These are phyloP conservation scores for Hippocampus kuda DNA, from an alignment of 2,797 vertebrate genomes.

Conservation along the genomic window DNA sequence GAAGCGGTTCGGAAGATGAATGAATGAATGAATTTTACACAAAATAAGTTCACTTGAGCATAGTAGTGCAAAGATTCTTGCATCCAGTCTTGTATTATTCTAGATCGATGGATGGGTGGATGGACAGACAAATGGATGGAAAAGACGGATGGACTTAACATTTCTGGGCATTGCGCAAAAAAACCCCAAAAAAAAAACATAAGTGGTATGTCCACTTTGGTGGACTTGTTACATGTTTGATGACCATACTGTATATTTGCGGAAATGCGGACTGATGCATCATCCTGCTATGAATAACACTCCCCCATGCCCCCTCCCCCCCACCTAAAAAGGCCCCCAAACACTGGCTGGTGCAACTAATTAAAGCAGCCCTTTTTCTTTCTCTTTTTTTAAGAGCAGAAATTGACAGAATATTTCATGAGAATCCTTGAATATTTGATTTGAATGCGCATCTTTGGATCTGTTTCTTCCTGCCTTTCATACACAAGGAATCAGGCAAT, in stretches of 20 bases:
- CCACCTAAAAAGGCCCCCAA: background rate
- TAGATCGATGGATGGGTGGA: too few species aligned
- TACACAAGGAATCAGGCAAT: constrained; percentile 48
- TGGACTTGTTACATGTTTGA: background rate
- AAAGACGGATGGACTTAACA: background rate
- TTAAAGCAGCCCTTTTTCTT: background rate
- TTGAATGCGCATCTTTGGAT: constrained; percentile 50
- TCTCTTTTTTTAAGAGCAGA: constrained; percentile 13
- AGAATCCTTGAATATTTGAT: constrained; percentile 63
- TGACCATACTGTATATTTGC: background rate
- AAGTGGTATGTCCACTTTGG: background rate
- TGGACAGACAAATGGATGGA: too few species aligned
- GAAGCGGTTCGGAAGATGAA: too few species aligned
- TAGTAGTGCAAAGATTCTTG: too few species aligned
- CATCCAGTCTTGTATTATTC: too few species aligned
- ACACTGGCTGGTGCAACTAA: background rate
- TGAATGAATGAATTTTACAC: too few species aligned
- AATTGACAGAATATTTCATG: constrained; percentile 67
- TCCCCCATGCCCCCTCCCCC: background rate
- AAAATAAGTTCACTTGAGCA: background rate
- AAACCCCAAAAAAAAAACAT: background rate
- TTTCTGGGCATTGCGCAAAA: too few species aligned
- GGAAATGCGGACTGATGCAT: background rate
- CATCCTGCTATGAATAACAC: constrained; percentile 1
- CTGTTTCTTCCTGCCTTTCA: constrained; percentile 46